Base-by-base conservation (phyloP, 2,113 vertebrate genomes). In the Cnemophilus loriae region DNA sequence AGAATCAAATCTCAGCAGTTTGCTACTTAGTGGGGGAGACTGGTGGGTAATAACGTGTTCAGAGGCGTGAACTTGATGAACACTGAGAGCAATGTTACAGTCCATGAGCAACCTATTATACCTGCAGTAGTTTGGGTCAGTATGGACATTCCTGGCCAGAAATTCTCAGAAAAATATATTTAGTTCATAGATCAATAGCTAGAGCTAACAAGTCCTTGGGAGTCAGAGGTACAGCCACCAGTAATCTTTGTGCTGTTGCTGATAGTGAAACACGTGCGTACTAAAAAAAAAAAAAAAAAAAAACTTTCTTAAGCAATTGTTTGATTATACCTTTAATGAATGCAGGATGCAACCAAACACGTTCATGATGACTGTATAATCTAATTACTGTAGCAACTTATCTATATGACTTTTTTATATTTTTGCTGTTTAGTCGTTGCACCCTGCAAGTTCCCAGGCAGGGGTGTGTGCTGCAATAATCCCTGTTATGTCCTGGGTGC, bases 1-100 rank as follows among this genome's bases (percentile, higher is more conserved):
- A 67, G 75, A 87, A 78, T 89, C 76, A 78, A 85, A 93, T 93
- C 91, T 55, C 41, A 59, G 88, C 86, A 81, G 90, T 86, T 71
- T 50, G 60, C 78, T 73, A 4, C 70, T 74, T 89, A 83, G 50
- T n/a, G 39, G 33, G 37, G 41, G 41, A 47, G 63, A 30, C 44
- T 70, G 67, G 37, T 78, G 82, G 53, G 64, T 84, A 70, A 22
- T 78, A 67, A 28, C 0, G 0, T 50, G 78, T 90, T 84, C 2
- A 5, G n/a, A 75, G 53, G 47, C 65, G 35, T 37, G 86, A 68
- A 79, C 64, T 42, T 64, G 59, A 18, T 78, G 50, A 46, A 33
- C 41, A 8, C 0, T 3, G 24, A 83, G n/a, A 74, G 50, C 4
- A 4, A 5, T 49, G 33, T 55, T 79, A 18, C 33, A 41, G 57